Evolutionary conservation across 2,113 vertebrate species (phyloP).

Genomic region (Urocynchramus pylzowi): DNA sequence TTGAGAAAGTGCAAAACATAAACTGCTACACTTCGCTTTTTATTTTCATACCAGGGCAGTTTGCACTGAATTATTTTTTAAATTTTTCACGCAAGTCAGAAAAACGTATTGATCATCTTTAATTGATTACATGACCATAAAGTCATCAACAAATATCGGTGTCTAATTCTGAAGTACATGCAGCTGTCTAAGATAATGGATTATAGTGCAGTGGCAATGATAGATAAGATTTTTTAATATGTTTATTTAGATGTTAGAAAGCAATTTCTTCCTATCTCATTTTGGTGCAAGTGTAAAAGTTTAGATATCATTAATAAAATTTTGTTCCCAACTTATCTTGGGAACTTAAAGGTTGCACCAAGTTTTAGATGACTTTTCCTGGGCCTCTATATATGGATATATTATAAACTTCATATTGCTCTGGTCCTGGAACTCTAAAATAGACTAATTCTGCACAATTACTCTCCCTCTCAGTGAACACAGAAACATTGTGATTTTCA

Average conservation of each 20-base stretch:
- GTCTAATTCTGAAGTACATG: neutral
- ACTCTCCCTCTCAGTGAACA: neutral
- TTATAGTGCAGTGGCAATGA: neutral
- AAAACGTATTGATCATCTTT: slow-evolving; percentile 18
- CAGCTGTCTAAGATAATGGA: neutral
- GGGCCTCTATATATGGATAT: neutral
- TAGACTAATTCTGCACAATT: neutral
- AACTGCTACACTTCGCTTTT: neutral
- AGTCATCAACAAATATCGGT: neutral
- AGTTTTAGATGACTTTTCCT: neutral
- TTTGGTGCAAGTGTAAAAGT: neutral
- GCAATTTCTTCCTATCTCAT: neutral
- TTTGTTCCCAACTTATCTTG: neutral
- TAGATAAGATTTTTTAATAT: neutral
- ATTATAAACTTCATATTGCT: neutral
- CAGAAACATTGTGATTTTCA: neutral
- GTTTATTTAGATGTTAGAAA: neutral
- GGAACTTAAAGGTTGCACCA: neutral
- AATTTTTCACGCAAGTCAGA: neutral
- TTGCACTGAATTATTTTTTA: neutral
- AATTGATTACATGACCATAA: neutral
- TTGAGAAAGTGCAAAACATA: neutral
- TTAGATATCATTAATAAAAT: neutral
- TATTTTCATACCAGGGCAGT: neutral
- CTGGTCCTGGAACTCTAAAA: neutral